Evolutionary conservation across 2,797 vertebrate genomes (phyloP), one percentile per base, ranked within the genome.

Genomic region (Acanthurus tractus): DNA sequence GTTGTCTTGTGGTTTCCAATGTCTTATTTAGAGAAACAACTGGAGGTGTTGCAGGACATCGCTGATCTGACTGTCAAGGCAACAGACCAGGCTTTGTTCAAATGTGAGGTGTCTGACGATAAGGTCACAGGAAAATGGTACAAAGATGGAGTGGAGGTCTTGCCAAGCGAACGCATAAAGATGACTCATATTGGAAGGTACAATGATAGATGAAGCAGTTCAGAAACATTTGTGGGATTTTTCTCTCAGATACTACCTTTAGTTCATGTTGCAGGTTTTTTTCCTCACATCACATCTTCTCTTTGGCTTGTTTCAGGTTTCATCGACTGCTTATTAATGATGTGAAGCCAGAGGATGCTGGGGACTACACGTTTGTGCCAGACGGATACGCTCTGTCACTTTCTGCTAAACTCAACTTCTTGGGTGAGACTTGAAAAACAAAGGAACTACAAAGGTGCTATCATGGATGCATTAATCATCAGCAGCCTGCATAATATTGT

Each of bases 81-180:
- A 0, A 13, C 95, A 0, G 97, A 98, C 0, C 96, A 97, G 92
- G 97, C 97, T 0, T 1, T 97, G 88, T 98, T 98, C 92, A 97
- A 96, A 87, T 98, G 97, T 12, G 97, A 98, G 84, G 97, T 98
- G 82, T 98, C 97, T 0, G 97, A 98, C 0, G 96, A 97, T 0
- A 97, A 97, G 85, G 97, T 98, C 72, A 97, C 96, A 0, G 97
- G 97, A 64, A 97, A 97, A 83, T 98, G 97, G 97, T 97, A 83
- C 74, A 98, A 96, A 90, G 96, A 97, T 0, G 97, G 97, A 1
- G 87, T 96, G 11, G 97, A 98, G 87, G 95, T 98, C 14, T 49
- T 93, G 49, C 88, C 96, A 46, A 96, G 93, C 53, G 90, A 96
- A 2, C 96, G 97, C 70, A 93, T 96, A 85, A 96, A 94, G 70